Evolutionary conservation across 2,888 invertebrate species (phyloP), one percentile per base, ranked within the genome.

Genomic region (Liodrosophila aerea): DNA sequence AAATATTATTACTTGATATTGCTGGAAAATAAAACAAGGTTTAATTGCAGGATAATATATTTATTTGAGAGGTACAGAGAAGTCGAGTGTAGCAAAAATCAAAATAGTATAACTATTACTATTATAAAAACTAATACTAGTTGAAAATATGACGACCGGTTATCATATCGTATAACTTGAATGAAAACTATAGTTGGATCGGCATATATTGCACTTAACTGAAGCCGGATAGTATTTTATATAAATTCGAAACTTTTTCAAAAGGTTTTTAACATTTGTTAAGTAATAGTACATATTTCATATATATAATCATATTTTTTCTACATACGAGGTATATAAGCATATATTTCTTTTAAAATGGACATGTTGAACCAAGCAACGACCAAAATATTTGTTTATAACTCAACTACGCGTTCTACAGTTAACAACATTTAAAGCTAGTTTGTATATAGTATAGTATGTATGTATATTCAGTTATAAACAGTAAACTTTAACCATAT

Each of bases 361-460:
- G 82, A 84, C 76, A 30, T 61, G 64, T 77, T 68, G 64, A 65
- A 58, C 77, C 54, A 69, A 60, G 80, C 76, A 83, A 82, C 80
- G 58, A 50, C 12, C 13, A 58, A 68, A 65, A 72, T 41, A 41
- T 67, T 16, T 60, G 73, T 57, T 72, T 40, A 58, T 76, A 68
- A 59, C 58, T 53, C 64, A 76, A 44, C 78, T 77, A 66, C 43
- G 39, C 56, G 60, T 36, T 57, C 57, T 77, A 81, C 56, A 64
- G 27, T 59, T 60, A 82, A 71, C 64, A 82, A 85, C 67, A 78
- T 65, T 68, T 73, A 76, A 68, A 62, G 77, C 85, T 76, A 84
- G 30, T 51, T 43, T 39, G 31, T 36, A 33, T 40, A 57, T 45
- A 33, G 12, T 37, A 13, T 44, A 41, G 37, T 53, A 40, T 41